Evolutionary conservation across 2,797 vertebrate species (phyloP), one percentile per base, ranked within the genome.

Genomic region (Vespertilio murinus): DNA sequence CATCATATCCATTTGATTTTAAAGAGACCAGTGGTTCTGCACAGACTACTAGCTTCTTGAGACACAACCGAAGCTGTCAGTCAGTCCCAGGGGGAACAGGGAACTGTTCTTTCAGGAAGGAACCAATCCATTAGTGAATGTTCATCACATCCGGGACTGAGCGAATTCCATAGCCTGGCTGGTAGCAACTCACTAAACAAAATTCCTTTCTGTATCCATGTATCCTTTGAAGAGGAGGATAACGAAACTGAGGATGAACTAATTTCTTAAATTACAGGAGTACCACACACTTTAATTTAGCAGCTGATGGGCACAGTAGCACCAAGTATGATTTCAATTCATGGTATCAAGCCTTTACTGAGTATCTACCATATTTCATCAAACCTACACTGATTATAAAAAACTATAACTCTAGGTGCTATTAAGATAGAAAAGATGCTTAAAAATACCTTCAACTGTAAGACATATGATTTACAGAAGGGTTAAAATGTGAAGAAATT

Each of bases 371-470:
- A 25, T 14, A 88, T 56, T 92, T 93, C 28, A 54, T 54, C 61
- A 84, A 64, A 73, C 42, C 47, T 56, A 88, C 77, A 35, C 13
- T 65, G 28, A 78, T 47, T 73, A 17, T 54, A 61, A 79, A 59
- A 65, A 67, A 64, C 30, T 0, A 85, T 18, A 20, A 80, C 67
- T 69, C 20, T 70, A 83, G 33, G 18, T 23, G 77, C 18, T 81
- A 80, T 20, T 56, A 83, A 61, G n/a, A 93, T 59, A n/a, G 9
- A 71, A 52, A 92, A 94, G 9, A 20, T 33, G 2, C 65, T 40
- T 95, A 17, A 82, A 89, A 94, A 90, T 35, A 28, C 16, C 20
- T 91, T 42, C 25, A 79, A 33, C 38, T 79, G 5, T 79, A 91
- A 69, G 75, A 56, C 8, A 80, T 65, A 8, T 74, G 83, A 80